A percentile compares a stretch with the other conserved stretches of the same genome.
These are phyloP conservation scores for Rallus limicola DNA, from an alignment of 2,113 vertebrate species.

Conservation along the genomic window DNA sequence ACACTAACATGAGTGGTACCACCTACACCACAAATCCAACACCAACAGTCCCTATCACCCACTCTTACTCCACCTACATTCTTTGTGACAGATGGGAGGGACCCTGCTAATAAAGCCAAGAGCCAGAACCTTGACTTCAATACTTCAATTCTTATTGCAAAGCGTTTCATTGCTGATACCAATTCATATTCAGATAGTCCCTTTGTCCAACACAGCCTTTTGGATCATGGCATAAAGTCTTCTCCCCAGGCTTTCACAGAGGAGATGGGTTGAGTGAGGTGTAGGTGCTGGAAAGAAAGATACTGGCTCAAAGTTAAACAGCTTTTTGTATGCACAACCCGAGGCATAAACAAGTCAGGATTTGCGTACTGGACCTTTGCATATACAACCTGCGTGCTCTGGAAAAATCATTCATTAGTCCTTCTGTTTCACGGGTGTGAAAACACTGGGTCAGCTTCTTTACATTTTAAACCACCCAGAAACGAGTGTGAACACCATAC, in stretches of 20 bases:
- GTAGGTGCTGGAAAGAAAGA: constrained; percentile 63
- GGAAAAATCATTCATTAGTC: constrained; percentile 37
- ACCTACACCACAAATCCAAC: neutral
- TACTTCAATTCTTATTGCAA: neutral
- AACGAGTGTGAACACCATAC: neutral
- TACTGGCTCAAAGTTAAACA: constrained; percentile 62
- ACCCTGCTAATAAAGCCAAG: neutral
- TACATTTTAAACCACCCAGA: constrained; percentile 9
- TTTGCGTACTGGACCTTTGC: constrained; percentile 64
- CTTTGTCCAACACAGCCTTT: neutral
- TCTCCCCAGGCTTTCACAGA: constrained; percentile 39
- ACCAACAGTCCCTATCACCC: neutral
- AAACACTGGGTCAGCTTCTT: constrained; percentile 62
- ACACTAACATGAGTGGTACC: accelerated
- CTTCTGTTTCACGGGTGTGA: constrained; percentile 26
- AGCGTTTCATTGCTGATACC: neutral
- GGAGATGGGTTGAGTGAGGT: constrained; percentile 53
- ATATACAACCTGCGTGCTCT: constrained; percentile 28
- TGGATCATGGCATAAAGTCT: neutral
- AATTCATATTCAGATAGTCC: neutral
- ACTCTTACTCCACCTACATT: neutral
- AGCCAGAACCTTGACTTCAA: neutral
- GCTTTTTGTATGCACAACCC: constrained; percentile 66
- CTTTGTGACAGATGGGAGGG: neutral
- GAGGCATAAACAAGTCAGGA: constrained; percentile 67